Conservation (phyloP, 2,888 invertebrate species). For the Stegophylla sp. region DNA sequence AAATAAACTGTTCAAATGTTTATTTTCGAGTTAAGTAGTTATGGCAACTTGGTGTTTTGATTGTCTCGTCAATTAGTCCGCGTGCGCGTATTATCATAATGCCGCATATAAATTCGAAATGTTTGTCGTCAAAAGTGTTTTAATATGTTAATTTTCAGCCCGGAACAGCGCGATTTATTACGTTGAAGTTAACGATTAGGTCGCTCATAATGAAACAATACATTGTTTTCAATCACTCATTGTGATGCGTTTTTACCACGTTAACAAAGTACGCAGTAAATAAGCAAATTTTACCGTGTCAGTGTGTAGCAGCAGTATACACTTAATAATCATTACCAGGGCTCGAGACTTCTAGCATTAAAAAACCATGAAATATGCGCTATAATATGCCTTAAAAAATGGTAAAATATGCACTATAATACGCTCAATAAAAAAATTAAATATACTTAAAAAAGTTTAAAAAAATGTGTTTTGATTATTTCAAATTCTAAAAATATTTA, state of each 20-base stretch:
- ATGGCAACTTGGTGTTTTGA: neutral
- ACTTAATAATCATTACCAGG: too few species aligned
- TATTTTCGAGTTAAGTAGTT: conserved; percentile 10
- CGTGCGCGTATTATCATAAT: neutral
- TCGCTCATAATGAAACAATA: neutral
- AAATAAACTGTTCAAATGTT: neutral
- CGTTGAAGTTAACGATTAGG: neutral
- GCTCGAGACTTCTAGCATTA: too few species aligned
- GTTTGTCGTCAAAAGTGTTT: conserved; percentile 6
- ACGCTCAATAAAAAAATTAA: too few species aligned
- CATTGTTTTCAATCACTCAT: neutral
- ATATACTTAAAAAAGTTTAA: too few species aligned
- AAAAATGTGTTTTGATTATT: too few species aligned
- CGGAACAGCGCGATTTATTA: neutral
- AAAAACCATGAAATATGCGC: too few species aligned
- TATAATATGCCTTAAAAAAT: too few species aligned
- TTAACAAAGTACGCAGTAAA: neutral
- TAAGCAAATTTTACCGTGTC: too few species aligned
- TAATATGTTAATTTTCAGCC: conserved; percentile 22
- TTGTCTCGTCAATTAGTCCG: neutral
- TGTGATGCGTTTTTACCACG: neutral
- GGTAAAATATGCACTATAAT: too few species aligned
- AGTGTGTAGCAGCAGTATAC: too few species aligned
- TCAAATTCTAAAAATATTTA: too few species aligned
- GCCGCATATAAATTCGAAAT: neutral